Base-by-base conservation (phyloP, 2,113 vertebrate species). In the Myxocyprinus asiaticus region DNA sequence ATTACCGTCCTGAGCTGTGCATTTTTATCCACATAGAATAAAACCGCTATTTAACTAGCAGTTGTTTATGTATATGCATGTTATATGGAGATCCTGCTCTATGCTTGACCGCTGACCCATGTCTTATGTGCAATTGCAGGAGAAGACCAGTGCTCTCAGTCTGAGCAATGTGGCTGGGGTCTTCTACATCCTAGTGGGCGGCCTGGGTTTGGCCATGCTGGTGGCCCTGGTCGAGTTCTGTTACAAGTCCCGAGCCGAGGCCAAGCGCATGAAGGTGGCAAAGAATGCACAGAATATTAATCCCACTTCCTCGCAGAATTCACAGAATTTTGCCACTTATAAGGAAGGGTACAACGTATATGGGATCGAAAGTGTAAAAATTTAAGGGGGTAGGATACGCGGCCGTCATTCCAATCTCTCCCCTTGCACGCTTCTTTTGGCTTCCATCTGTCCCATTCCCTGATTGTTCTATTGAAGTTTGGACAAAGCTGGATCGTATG, bases 341-440 rank as follows among this genome's bases (percentile, higher is more conserved):
- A 99, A 99, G 98, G 98, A 99, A 98, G 98, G 98, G 97, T 99
- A 99, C 98, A 99, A 99, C 98, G 98, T 99, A 94, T 99, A 99
- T 96, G 98, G 98, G 94, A 99, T 99, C 97, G 98, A 99, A 97
- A 99, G 98, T 98, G 98, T 99, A 96, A 99, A 99, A 96, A 99
- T 99, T 97, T 99, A 99, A 85, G 97, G 96, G 97, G 98, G 97
- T 99, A 99, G 97, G 97, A 97, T 90, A 96, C 91, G 79, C 97
- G 98, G 95, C 93, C 96, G 96, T 98, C 95, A 95, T 98, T 95
- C 93, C 92, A 95, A 95, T 90, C 17, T 56, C 92, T 93, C 44
- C 56, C 71, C 93, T 91, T 98, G 96, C 96, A 98, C 94, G 95
- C 91, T 94, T 90, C 94, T 45, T 72, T 72, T 72, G 77, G 77